Evolutionary conservation across 1,140 invertebrate species (phyloP).

Genomic region (Ctenoplectra terminalis): DNA sequence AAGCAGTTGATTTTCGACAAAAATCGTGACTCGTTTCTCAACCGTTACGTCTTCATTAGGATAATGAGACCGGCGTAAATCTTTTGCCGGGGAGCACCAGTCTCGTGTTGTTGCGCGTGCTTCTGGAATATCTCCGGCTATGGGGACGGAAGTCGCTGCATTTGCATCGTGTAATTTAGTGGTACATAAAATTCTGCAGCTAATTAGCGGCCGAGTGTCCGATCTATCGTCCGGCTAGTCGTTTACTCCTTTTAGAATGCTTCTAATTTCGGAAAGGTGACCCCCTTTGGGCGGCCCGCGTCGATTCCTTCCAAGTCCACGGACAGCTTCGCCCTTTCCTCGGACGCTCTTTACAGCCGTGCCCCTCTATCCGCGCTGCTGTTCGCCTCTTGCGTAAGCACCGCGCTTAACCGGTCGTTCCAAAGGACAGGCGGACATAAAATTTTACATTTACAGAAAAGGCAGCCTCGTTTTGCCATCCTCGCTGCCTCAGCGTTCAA

Average conservation of each 20-base stretch:
- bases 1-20: slow-evolving; percentile 66
- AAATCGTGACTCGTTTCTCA: slow-evolving; percentile 72
- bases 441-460: slow-evolving; percentile 28
- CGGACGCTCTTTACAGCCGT: not conserved
- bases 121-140: slow-evolving; percentile 50
- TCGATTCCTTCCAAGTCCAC: slow-evolving; percentile 29
- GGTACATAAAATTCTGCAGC: slow-evolving; percentile 79
- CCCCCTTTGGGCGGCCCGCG: not conserved
- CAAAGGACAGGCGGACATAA: slow-evolving; percentile 25
- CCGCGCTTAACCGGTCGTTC: not conserved
- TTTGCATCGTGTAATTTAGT: slow-evolving; percentile 82
- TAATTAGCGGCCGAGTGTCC: slow-evolving; percentile 79
- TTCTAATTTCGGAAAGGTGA: slow-evolving; percentile 61
- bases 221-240: slow-evolving; percentile 70
- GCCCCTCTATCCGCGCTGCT: not conserved
- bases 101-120: slow-evolving; percentile 41
- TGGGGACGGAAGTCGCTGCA: slow-evolving; percentile 71
- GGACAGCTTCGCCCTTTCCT: not conserved
- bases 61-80: slow-evolving; percentile 81
- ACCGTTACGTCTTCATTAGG: slow-evolving; percentile 81
- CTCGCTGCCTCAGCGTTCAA: not conserved
- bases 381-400: slow-evolving; percentile 7
- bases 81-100: slow-evolving; percentile 62
- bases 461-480: not conserved
- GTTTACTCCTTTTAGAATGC: slow-evolving; percentile 48